These are phyloP conservation scores for Chlamydotis undulata DNA, from an alignment of 2,113 vertebrate genomes.

Conservation along the genomic window DNA sequence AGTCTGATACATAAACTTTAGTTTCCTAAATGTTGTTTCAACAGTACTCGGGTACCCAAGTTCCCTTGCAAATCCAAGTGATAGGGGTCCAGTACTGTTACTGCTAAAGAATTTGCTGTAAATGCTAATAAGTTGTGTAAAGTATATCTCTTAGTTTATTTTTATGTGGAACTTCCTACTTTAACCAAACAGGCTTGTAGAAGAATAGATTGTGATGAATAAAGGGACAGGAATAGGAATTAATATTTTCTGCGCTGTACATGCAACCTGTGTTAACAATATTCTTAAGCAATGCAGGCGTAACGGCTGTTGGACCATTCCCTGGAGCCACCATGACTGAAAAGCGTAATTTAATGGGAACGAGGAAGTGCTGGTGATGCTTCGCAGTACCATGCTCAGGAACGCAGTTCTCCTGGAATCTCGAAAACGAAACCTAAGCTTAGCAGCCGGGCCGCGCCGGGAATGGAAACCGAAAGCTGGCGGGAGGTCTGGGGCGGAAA, in stretches of 20 bases:
- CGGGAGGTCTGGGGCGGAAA: too few species aligned
- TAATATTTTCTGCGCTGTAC: neutral
- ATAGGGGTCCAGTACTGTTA: neutral
- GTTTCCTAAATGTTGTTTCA: neutral
- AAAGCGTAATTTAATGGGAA: neutral
- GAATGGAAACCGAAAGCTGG: neutral
- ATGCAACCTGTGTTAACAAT: neutral
- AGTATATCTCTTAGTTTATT: neutral
- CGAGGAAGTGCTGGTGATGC: neutral
- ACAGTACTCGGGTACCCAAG: neutral
- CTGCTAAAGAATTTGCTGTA: neutral
- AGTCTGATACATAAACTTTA: neutral
- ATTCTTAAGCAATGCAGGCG: neutral
- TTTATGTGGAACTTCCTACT: neutral
- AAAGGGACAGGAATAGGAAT: neutral
- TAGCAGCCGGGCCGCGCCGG: accelerated
- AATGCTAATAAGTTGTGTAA: neutral
- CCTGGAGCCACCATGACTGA: neutral
- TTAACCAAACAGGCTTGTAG: neutral
- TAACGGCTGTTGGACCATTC: neutral
- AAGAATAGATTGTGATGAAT: neutral
- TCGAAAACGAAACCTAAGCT: neutral
- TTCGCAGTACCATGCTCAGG: accelerated
- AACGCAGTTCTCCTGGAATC: accelerated
- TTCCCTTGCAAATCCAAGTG: neutral